These are phyloP conservation scores for Corythornis cristatus DNA, from an alignment of 2,113 vertebrate species.

Conservation along the genomic window DNA sequence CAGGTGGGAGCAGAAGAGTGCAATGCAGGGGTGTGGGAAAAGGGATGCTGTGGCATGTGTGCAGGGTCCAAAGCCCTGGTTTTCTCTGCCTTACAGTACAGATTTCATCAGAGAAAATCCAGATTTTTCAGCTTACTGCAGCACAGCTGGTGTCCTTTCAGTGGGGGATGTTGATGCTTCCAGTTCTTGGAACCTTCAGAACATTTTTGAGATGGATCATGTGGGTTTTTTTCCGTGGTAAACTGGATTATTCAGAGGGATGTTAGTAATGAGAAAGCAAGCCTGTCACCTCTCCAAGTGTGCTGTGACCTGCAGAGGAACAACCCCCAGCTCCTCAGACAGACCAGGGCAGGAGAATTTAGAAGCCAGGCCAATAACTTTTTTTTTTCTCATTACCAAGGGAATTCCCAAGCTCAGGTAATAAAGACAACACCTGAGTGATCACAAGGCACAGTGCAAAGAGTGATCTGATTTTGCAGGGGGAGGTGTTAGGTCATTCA, in stretches of 20 bases:
- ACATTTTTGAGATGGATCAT: neutral
- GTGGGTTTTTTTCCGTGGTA: neutral
- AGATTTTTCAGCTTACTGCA: slow-evolving; percentile 23
- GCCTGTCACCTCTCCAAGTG: neutral
- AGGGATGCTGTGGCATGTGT: neutral
- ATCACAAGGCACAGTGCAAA: neutral
- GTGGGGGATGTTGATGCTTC: slow-evolving; percentile 5
- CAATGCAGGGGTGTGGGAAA: neutral
- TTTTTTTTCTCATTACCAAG: neutral
- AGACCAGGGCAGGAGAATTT: neutral
- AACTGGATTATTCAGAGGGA: slow-evolving; percentile 27
- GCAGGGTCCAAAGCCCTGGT: slow-evolving; percentile 26
- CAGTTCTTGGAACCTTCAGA: slow-evolving; percentile 43
- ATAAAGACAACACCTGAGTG: neutral
- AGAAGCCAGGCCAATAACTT: neutral
- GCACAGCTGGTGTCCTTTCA: slow-evolving; percentile 47
- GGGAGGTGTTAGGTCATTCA: neutral
- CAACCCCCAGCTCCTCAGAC: neutral
- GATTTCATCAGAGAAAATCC: neutral
- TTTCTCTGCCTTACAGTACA: slow-evolving; percentile 3
- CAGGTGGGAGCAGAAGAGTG: neutral
- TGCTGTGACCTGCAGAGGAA: neutral
- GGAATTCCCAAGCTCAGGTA: neutral
- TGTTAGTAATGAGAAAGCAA: slow-evolving; percentile 14
- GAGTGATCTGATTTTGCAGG: neutral